Evolutionary conservation across 1,140 invertebrate species (phyloP).

Genomic region (Diuraphis noxia): DNA sequence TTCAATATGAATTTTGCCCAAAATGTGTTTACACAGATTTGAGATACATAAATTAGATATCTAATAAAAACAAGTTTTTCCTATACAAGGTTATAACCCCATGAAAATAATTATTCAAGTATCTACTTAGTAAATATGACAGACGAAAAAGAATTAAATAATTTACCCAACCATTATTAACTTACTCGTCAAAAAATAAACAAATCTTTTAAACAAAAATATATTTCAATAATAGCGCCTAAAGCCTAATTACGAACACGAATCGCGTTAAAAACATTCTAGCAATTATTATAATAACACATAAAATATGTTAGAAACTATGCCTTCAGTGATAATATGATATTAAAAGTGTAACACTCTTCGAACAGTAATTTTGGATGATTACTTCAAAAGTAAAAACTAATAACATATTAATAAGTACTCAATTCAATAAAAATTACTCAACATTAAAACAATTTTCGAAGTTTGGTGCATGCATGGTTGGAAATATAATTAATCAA

Average conservation of each 20-base stretch:
- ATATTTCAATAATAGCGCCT: not conserved
- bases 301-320: not conserved
- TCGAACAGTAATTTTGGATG: not conserved
- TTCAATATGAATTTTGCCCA: not conserved
- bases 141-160: not conserved
- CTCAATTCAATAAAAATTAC: not conserved
- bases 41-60: not conserved
- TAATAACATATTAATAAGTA: not conserved
- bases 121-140: not conserved
- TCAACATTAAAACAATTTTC: not conserved
- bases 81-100: not conserved
- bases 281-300: not conserved
- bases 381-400: not conserved
- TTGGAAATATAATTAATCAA: conserved; percentile 14
- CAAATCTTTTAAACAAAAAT: not conserved
- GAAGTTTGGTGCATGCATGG: not conserved
- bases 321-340: not conserved
- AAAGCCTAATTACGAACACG: not conserved
- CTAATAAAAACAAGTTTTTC: not conserved
- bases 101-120: not conserved
- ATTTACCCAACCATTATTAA: not conserved
- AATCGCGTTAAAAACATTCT: not conserved
- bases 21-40: not conserved
- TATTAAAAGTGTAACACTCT: not conserved
- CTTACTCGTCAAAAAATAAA: not conserved